phyloP scores from a whole-genome alignment of 2,113 vertebrate genomes.

The Leuciscus idus region DNA sequence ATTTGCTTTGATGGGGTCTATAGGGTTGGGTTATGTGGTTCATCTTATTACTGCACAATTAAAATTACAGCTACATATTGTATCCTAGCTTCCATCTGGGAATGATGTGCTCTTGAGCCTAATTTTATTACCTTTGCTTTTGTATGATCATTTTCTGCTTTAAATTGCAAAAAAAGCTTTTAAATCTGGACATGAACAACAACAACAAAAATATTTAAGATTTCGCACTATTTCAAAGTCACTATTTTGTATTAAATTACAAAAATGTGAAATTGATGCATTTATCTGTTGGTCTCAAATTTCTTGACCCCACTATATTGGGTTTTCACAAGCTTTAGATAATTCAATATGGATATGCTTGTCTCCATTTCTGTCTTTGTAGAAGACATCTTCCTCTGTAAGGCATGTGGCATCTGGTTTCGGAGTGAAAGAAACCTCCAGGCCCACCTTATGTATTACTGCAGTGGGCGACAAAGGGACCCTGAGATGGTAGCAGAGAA shows the following conservation, averaged over 20 bases:
- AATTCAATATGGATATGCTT: slow-evolving; percentile 18
- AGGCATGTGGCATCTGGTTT: slow-evolving; percentile 91
- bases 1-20: slow-evolving; percentile 21
- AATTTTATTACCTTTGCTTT: not conserved
- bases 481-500: slow-evolving; percentile 75
- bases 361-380: slow-evolving; percentile 57
- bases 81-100: not conserved
- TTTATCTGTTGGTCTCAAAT: not conserved
- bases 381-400: slow-evolving; percentile 92
- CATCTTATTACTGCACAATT: not conserved
- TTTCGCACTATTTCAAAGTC: not conserved
- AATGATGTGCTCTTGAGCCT: not conserved
- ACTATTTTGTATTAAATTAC: not conserved
- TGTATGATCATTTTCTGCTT: not conserved
- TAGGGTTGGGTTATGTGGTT: not conserved
- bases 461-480: slow-evolving; percentile 84
- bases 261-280: not conserved
- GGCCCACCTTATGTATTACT: slow-evolving; percentile 91
- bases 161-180: not conserved
- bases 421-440: slow-evolving; percentile 88
- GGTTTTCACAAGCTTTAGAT: not conserved
- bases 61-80: not conserved
- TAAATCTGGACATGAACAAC: not conserved
- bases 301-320: not conserved
- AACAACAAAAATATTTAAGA: not conserved